phyloP scores from a whole-genome alignment of 1,140 invertebrate species.

The Pemphigus obesinymphae region DNA sequence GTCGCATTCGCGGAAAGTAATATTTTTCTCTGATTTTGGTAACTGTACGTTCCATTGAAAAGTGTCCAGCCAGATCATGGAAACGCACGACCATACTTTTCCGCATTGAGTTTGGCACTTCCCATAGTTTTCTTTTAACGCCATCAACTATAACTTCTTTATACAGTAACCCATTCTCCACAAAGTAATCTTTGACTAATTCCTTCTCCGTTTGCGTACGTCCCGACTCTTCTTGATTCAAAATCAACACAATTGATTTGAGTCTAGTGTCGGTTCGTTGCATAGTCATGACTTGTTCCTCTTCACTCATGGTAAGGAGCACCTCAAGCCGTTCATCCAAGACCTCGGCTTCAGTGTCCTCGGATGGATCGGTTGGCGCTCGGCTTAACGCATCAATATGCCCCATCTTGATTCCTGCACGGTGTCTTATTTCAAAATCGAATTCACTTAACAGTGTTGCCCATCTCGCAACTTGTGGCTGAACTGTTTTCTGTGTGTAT shows the following conservation, averaged over 20 bases:
- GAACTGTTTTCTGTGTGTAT: conserved; percentile 42
- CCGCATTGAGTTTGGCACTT: conserved; percentile 10
- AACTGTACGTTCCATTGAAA: background rate
- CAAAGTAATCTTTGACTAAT: background rate
- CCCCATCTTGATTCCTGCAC: conserved; percentile 46
- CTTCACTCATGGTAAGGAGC: background rate
- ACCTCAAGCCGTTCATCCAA: background rate
- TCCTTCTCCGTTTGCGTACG: background rate
- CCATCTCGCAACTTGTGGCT: conserved; percentile 49
- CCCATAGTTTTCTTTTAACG: background rate
- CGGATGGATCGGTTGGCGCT: background rate
- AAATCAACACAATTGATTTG: background rate
- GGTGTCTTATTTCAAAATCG: conserved; percentile 46
- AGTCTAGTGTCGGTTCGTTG: background rate
- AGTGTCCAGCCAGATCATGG: conserved; percentile 3
- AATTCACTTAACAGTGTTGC: conserved; percentile 48
- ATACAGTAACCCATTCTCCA: background rate
- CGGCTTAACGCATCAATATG: conserved; percentile 51
- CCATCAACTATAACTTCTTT: too few species aligned
- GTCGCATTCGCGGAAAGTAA: background rate
- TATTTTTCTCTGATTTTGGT: background rate
- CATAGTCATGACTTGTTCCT: background rate
- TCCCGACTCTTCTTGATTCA: background rate
- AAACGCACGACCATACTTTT: background rate
- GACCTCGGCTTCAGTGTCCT: background rate